Evolutionary conservation across 1,140 invertebrate genomes (phyloP), one percentile per base, ranked within the genome.

Genomic region (Centruroides sculpturatus): DNA sequence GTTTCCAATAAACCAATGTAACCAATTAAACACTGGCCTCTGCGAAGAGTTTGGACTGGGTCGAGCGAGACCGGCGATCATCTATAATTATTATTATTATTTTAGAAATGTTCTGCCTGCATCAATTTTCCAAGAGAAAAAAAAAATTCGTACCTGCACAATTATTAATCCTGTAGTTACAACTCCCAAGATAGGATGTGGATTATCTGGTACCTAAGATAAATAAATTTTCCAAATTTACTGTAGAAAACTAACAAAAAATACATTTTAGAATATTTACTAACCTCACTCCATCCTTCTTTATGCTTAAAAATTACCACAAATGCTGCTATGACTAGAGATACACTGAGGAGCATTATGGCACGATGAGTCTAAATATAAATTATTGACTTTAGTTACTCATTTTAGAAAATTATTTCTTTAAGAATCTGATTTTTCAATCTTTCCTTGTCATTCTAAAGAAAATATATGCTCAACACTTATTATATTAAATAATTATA

Each of bases 1-100:
- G 73, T 94, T 96, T 54, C 92, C 92, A 65, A 90, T 80, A 54
- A 89, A 77, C 90, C 92, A 96, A 75, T 97, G 92, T 13, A 82
- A 70, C 92, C 92, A 97, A 74, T 98, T 98, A 77, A 96, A 96
- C 57, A 92, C 76, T 0, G 86, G 82, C 58, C 92, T 78, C 67
- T 82, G 83, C 3, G 83, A 80, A 51, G 86, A 84, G 57, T 84
- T 85, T 1, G 92, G 90, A 71, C 86, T 82, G 3, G 89, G 90
- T 60, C 92, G 81, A 71, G 92, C 85, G 46, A 84, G 81, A 8
- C 89, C 89, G 79, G 88, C 83, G 66, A 92, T 83, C 0, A 91
- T 91, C 75, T 98, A 88, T 63, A 64, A 56, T 34, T 63, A 50
- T 23, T 56, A 58, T 41, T 41, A 41, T 41, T 6, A 41, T 6